Percentiles rank a stretch among this genome's conserved stretches.
phyloP scores from a whole-genome alignment of 37 sponge, comb jelly and placozoan species.

The Beroe ovata region DNA sequence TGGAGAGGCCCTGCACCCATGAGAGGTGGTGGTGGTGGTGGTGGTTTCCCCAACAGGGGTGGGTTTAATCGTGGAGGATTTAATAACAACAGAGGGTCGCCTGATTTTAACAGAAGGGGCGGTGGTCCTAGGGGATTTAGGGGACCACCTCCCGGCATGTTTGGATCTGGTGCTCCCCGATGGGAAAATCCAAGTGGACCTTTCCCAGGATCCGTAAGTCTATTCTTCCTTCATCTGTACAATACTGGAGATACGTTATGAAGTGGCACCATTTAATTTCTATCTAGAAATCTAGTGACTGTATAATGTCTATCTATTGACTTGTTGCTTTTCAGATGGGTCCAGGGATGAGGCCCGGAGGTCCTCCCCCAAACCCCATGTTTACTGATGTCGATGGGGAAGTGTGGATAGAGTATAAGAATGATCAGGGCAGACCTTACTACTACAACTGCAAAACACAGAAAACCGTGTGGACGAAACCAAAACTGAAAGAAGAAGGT shows the following conservation, averaged over 20 bases:
- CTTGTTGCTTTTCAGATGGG: slow-evolving; percentile 28
- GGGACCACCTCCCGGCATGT: slow-evolving; percentile 52
- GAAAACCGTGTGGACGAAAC: slow-evolving; percentile 56
- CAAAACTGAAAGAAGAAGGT: slow-evolving; percentile 42
- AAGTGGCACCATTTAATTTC: no score
- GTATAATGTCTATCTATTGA: no score
- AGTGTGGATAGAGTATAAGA: slow-evolving; percentile 66
- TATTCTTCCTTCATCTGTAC: no score
- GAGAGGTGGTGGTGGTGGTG: background rate
- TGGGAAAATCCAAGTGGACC: slow-evolving; percentile 25
- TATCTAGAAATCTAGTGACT: background rate
- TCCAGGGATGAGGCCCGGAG: background rate
- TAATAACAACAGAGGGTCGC: slow-evolving; percentile 56
- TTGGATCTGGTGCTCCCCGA: slow-evolving; percentile 13
- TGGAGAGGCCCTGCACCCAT: slow-evolving; percentile 55
- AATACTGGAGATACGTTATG: no score
- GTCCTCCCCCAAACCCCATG: slow-evolving; percentile 60
- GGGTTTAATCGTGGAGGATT: background rate
- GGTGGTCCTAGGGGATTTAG: slow-evolving; percentile 30
- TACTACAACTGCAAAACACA: slow-evolving; percentile 66
- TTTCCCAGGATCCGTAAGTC: slow-evolving; percentile 24
- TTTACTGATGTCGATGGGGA: slow-evolving; percentile 65
- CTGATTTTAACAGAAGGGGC: slow-evolving; percentile 35
- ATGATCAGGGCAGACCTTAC: slow-evolving; percentile 61
- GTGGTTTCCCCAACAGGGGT: background rate